Percentiles rank a stretch among this genome's conserved stretches.
Conservation (phyloP, 2,113 vertebrate genomes). For the Mesembrinibis cayennensis region DNA sequence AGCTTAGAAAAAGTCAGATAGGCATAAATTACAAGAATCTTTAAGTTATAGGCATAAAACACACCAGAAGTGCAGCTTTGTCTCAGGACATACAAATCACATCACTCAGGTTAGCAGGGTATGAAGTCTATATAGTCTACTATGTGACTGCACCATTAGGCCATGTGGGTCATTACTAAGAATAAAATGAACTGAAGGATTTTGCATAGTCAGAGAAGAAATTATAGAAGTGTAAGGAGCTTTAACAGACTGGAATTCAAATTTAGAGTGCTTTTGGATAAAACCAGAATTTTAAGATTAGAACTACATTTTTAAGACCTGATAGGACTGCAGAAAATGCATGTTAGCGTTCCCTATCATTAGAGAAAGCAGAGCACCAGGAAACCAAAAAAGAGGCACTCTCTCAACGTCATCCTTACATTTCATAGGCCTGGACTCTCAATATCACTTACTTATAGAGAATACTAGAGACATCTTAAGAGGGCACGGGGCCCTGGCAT, state of each 20-base stretch:
- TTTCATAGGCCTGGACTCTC: neutral
- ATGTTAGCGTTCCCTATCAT: neutral
- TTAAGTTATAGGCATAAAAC: neutral
- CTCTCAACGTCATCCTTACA: neutral
- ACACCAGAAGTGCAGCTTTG: neutral
- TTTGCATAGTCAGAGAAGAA: neutral
- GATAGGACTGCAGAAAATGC: neutral
- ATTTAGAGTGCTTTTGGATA: neutral
- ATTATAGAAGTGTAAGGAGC: neutral
- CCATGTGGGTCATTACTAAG: neutral
- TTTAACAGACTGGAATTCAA: neutral
- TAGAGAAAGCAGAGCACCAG: neutral
- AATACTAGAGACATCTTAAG: neutral
- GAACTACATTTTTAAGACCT: neutral
- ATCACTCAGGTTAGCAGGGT: neutral
- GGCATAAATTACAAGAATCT: neutral
- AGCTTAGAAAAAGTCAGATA: neutral
- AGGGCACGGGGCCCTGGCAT: neutral
- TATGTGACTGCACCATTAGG: neutral
- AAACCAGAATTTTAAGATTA: neutral
- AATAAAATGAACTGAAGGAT: neutral
- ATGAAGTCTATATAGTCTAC: neutral
- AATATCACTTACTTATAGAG: neutral
- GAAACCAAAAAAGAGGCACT: accelerated
- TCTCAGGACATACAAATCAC: neutral